Percentiles rank a stretch among this genome's conserved stretches.
phyloP scores from a whole-genome alignment of 2,113 vertebrate genomes.

The Zootoca vivipara region DNA sequence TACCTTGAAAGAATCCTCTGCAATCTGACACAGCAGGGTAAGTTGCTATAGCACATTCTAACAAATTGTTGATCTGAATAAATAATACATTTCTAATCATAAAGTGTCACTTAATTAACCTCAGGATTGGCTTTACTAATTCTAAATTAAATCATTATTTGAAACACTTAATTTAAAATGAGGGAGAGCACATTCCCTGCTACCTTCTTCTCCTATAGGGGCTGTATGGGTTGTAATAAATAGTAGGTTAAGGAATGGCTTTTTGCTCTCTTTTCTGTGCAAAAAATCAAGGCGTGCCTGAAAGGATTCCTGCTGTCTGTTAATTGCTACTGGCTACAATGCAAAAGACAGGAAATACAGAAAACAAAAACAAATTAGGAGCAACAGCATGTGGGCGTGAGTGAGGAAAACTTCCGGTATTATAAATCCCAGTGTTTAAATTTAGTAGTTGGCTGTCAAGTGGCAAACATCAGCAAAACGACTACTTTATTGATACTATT shows the following conservation, averaged over 20 bases:
- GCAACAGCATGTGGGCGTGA: constrained; percentile 13
- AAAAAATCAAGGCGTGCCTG: constrained; percentile 40
- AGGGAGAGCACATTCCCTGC: constrained; percentile 52
- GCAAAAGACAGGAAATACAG: constrained; percentile 48
- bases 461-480: neutral
- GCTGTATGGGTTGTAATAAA: constrained; percentile 51
- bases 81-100: constrained; percentile 77
- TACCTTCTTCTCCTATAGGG: constrained; percentile 35
- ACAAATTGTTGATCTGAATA: constrained; percentile 75
- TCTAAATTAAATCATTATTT: constrained; percentile 74
- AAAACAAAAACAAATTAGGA: constrained; percentile 50
- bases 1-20: constrained; percentile 42
- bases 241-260: constrained; percentile 45
- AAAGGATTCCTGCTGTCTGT: constrained; percentile 55
- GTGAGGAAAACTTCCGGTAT: constrained; percentile 2
- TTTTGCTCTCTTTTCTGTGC: constrained; percentile 31
- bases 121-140: constrained; percentile 72
- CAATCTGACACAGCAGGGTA: constrained; percentile 57
- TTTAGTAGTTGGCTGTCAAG: neutral
- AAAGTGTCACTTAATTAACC: constrained; percentile 76
- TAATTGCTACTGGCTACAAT: constrained; percentile 54
- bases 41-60: constrained; percentile 56
- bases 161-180: constrained; percentile 65
- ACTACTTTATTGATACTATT: constrained; percentile 12
- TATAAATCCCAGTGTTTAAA: constrained; percentile 32